Conservation (phyloP, 2,113 vertebrate genomes). For the Cettia cetti region DNA sequence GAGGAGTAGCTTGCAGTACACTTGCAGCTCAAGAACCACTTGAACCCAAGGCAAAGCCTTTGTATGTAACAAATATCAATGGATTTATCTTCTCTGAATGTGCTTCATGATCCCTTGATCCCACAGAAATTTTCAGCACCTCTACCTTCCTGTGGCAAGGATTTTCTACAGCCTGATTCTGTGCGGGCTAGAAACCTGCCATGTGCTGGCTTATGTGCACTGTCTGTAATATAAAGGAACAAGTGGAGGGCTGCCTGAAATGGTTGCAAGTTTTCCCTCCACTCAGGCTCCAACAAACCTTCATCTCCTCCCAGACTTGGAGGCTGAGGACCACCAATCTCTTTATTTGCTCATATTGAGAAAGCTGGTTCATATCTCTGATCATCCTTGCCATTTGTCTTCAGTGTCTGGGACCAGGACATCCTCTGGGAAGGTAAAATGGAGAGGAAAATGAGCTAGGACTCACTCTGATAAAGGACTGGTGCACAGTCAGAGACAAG, state of each 20-base stretch:
- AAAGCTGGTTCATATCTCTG: background rate
- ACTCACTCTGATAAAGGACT: background rate
- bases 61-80: background rate
- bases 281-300: background rate
- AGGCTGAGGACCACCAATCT: background rate
- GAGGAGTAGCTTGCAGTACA: background rate
- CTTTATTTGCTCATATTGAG: background rate
- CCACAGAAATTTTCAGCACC: background rate
- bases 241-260: background rate
- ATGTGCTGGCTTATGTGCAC: rapidly evolving
- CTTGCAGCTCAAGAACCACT: background rate
- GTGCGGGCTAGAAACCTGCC: background rate
- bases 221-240: rapidly evolving
- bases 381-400: background rate
- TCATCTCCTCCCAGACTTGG: background rate
- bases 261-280: background rate
- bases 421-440: background rate
- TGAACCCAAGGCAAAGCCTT: background rate
- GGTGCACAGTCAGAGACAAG: background rate
- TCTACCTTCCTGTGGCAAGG: background rate
- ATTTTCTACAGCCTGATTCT: background rate
- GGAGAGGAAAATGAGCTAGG: background rate
- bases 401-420: background rate
- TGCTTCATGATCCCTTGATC: background rate
- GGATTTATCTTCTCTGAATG: background rate